Base-by-base conservation (phyloP, 1,140 invertebrate genomes). In the Anagrus nilaparvatae region DNA sequence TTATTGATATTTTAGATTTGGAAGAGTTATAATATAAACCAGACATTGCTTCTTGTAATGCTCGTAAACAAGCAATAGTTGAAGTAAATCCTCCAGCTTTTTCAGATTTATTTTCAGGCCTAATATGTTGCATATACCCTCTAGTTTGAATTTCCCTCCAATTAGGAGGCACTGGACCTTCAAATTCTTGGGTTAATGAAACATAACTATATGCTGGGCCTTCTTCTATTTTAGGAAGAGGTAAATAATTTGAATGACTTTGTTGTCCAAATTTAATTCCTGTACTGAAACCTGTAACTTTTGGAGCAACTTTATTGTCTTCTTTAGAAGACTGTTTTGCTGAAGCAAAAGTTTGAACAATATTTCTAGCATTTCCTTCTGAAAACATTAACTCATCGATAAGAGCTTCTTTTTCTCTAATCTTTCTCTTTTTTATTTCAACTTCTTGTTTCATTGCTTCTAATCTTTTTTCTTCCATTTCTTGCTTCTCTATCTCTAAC, bases 341-440 rank as follows among this genome's bases (percentile, higher is more conserved):
- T 49, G 80, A 76, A 14, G 81, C 82, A 69, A 91, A 93, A 28
- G 77, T 81, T 40, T 81, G 82, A 1, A 97, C 67, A 49, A 97
- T 97, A 49, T 84, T 80, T 42, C 84, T 81, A 0, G 90, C 91
- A 67, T 93, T 78, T 17, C 77, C 79, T 51, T 90, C 84, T 7
- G 89, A 91, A 65, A 87, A 92, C 81, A 93, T 95, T 3, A 97
- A 68, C 58, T 95, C 89, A 68, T 96, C 90, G 49, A 96, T 93
- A 0, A 96, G 66, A 2, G 84, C 84, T 61, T 95, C 88, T 60
- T 92, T 91, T 33, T 87, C 80, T 33, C 81, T 75, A 19, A 85
- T 78, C 61, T 91, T 93, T 32, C 80, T 79, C 54, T 78, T 83
- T 53, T 90, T 90, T 8, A 81, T 74, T 59, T 91, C 83, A 5